Percentiles rank a stretch among this genome's conserved stretches.
Evolutionary conservation across 2,888 invertebrate genomes (phyloP).

Genomic region (Ligdia adustata): DNA sequence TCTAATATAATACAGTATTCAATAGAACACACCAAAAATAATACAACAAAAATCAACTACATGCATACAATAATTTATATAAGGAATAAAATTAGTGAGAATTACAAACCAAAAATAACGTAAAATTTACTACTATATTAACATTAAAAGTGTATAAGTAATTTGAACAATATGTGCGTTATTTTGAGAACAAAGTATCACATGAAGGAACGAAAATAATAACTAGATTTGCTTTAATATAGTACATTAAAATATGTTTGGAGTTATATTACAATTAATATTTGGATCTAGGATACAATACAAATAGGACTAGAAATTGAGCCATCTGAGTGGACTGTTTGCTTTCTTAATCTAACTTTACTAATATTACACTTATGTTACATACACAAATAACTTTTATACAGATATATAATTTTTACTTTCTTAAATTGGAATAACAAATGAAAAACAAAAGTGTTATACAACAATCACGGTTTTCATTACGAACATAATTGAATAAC

Average conservation of each 20-base stretch:
- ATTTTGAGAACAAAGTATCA: slow-evolving; percentile 3
- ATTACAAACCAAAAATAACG: background rate
- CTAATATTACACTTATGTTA: slow-evolving; percentile 4
- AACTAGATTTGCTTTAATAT: background rate
- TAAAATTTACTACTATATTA: too few species aligned
- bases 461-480: too few species aligned
- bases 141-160: too few species aligned
- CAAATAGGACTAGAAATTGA: slow-evolving; percentile 69
- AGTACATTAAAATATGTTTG: slow-evolving; percentile 5
- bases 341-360: slow-evolving; percentile 6
- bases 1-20: slow-evolving; percentile 1
- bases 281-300: slow-evolving; percentile 22
- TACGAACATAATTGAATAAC: too few species aligned
- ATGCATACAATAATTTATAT: background rate
- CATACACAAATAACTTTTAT: slow-evolving; percentile 1
- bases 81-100: background rate
- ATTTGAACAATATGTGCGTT: slow-evolving; percentile 3
- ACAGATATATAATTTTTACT: background rate
- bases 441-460: too few species aligned
- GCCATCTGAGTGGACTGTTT: slow-evolving; percentile 46
- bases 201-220: background rate
- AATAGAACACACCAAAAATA: too few species aligned
- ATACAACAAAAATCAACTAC: slow-evolving; percentile 1
- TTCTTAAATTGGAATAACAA: background rate
- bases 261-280: slow-evolving; percentile 8